Evolutionary conservation across 2,888 invertebrate species (phyloP).

Genomic region (Anticlea derivata): DNA sequence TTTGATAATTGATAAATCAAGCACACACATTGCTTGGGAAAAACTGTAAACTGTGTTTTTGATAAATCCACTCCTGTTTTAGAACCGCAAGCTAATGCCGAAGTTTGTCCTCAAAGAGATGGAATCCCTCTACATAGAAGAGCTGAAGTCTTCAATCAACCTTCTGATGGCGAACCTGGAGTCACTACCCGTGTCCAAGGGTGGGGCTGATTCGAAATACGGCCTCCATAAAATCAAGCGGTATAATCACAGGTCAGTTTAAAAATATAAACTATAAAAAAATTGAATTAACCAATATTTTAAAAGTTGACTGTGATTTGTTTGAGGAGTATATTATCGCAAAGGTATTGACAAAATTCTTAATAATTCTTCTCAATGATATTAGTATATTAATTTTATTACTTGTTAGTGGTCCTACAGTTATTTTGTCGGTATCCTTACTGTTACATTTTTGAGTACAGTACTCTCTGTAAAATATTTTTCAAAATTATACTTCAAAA

Average conservation of each 20-base stretch:
- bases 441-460: background rate
- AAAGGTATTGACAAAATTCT: slow-evolving; percentile 7
- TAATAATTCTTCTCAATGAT: too few species aligned
- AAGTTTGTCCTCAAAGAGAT: slow-evolving; percentile 99
- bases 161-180: slow-evolving; percentile 99
- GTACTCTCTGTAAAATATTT: too few species aligned
- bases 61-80: slow-evolving; percentile 28
- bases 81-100: slow-evolving; percentile 99
- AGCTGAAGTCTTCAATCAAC: slow-evolving; percentile 98
- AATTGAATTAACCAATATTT: too few species aligned
- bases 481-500: background rate
- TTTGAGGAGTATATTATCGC: too few species aligned
- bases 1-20: too few species aligned
- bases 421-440: background rate
- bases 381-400: too few species aligned
- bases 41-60: background rate
- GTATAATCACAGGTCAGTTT: slow-evolving; percentile 97
- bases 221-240: slow-evolving; percentile 98
- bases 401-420: too few species aligned
- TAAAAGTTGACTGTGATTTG: too few species aligned
- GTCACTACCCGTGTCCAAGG: slow-evolving; percentile 99
- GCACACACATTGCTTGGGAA: too few species aligned
- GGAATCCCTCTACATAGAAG: slow-evolving; percentile 99
- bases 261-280: background rate
- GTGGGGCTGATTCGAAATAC: slow-evolving; percentile 98